These are phyloP conservation scores for Drosophila buzzatii DNA, from an alignment of 2,888 invertebrate species.

Conservation along the genomic window DNA sequence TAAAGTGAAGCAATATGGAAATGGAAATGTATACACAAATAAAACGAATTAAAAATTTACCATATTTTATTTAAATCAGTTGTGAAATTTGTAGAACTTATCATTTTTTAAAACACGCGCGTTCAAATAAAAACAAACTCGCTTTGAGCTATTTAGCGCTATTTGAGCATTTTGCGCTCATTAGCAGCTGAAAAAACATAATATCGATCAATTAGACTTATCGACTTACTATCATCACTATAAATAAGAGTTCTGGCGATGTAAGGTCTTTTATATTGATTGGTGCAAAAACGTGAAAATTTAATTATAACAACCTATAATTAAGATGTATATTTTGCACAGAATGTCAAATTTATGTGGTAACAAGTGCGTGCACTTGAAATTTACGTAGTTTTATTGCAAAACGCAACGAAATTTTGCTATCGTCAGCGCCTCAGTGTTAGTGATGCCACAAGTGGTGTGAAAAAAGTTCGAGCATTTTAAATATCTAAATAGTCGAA, in stretches of 20 bases:
- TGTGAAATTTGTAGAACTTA: not conserved
- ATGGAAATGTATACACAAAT: too few relatives aligned
- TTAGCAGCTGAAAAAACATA: not conserved
- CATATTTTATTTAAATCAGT: not conserved
- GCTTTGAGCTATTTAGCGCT: conserved; percentile 10
- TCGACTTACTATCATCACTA: conserved; percentile 30
- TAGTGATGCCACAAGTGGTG: conserved; percentile 53
- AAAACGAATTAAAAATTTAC: too few relatives aligned
- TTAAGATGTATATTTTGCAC: conserved; percentile 10
- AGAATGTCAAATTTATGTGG: not conserved
- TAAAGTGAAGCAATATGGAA: not conserved
- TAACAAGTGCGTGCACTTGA: conserved; percentile 23
- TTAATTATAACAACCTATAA: conserved; percentile 6
- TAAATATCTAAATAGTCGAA: not conserved
- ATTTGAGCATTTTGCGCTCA: not conserved
- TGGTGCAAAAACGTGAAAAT: conserved; percentile 16
- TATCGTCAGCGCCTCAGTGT: conserved; percentile 59
- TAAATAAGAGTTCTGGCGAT: conserved; percentile 51
- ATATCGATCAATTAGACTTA: conserved; percentile 22
- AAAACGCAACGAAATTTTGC: conserved; percentile 35
- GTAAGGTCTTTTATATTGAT: conserved; percentile 47
- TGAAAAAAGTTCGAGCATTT: conserved; percentile 17
- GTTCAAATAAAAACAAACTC: not conserved
- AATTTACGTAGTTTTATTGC: conserved; percentile 3
- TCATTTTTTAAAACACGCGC: conserved; percentile 1